Evolutionary conservation across 2,888 invertebrate species (phyloP).

Genomic region (Barypeithes pellucidus): DNA sequence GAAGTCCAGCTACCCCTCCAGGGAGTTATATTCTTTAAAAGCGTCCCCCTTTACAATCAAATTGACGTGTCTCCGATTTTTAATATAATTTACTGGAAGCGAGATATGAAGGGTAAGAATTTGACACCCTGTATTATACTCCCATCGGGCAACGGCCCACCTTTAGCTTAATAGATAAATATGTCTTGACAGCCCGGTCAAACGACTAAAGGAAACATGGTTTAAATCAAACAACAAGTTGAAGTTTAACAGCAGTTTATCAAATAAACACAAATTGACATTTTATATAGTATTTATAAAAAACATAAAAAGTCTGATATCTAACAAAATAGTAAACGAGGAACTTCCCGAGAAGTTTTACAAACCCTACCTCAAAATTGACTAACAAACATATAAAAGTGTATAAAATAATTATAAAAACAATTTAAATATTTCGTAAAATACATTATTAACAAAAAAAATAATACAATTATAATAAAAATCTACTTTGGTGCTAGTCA

Average conservation of each 20-base stretch:
- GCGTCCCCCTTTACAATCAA: too few relatives aligned
- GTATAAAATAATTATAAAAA: conserved; percentile 71
- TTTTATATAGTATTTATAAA: conserved; percentile 71
- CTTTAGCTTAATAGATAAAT: too few relatives aligned
- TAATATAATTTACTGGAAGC: too few relatives aligned
- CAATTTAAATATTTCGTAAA: conserved; percentile 68
- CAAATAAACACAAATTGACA: conserved; percentile 71
- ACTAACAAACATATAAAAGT: conserved; percentile 72
- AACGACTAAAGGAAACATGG: conserved; percentile 7
- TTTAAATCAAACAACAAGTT: conserved; percentile 40
- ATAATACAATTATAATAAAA: conserved; percentile 67
- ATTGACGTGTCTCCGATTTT: too few relatives aligned
- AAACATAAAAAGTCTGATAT: conserved; percentile 72
- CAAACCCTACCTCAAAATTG: conserved; percentile 68
- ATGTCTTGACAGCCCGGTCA: too few relatives aligned
- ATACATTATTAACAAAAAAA: conserved; percentile 65
- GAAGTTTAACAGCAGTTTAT: conserved; percentile 71
- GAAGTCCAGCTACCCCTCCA: too few relatives aligned
- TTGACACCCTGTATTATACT: too few relatives aligned
- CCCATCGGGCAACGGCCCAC: too few relatives aligned
- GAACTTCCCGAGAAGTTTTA: conserved; percentile 68
- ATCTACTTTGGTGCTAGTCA: conserved; percentile 70
- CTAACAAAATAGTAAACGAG: conserved; percentile 71
- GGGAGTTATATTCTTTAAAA: too few relatives aligned
- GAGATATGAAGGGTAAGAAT: too few relatives aligned